These are phyloP conservation scores for Lagria hirta DNA, from an alignment of 2,888 invertebrate genomes.

Conservation along the genomic window DNA sequence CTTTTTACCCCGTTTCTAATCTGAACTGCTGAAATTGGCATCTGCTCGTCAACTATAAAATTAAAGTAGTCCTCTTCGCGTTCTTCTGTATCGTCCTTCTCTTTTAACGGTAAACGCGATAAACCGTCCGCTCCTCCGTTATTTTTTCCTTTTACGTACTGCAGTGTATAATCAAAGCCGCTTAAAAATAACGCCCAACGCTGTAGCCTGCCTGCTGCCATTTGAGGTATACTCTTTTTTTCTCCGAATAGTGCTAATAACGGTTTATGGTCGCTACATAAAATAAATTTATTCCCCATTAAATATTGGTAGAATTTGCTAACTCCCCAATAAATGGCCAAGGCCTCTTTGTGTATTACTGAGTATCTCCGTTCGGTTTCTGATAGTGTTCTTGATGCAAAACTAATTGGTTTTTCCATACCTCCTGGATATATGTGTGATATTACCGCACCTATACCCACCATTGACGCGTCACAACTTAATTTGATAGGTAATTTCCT, in stretches of 20 bases:
- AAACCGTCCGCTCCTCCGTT: slow-evolving; percentile 15
- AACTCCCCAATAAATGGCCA: slow-evolving; percentile 15
- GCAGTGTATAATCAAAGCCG: slow-evolving; percentile 17
- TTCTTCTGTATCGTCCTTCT: slow-evolving; percentile 1
- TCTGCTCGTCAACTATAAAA: too few species aligned
- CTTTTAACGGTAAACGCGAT: slow-evolving; percentile 10
- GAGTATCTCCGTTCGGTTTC: slow-evolving; percentile 15
- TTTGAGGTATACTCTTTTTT: slow-evolving; percentile 16
- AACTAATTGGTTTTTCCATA: slow-evolving; percentile 5
- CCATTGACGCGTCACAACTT: slow-evolving; percentile 17
- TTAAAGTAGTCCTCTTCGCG: too few species aligned
- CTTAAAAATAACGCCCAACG: slow-evolving; percentile 28
- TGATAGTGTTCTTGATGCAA: slow-evolving; percentile 14
- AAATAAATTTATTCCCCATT: slow-evolving; percentile 13
- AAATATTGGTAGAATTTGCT: slow-evolving; percentile 19
- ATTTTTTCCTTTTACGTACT: slow-evolving; percentile 19
- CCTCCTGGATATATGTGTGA: slow-evolving; percentile 13
- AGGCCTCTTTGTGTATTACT: slow-evolving; percentile 16
- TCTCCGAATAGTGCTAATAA: slow-evolving; percentile 19
- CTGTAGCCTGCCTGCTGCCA: slow-evolving; percentile 21
- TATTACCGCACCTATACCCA: slow-evolving; percentile 22
- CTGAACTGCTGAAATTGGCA: too few species aligned
- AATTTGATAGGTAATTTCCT: slow-evolving; percentile 14
- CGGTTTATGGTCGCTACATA: slow-evolving; percentile 22
- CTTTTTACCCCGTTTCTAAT: not conserved